Base-by-base conservation (phyloP, 2,113 vertebrate species). In the Anolis carolinensis region DNA sequence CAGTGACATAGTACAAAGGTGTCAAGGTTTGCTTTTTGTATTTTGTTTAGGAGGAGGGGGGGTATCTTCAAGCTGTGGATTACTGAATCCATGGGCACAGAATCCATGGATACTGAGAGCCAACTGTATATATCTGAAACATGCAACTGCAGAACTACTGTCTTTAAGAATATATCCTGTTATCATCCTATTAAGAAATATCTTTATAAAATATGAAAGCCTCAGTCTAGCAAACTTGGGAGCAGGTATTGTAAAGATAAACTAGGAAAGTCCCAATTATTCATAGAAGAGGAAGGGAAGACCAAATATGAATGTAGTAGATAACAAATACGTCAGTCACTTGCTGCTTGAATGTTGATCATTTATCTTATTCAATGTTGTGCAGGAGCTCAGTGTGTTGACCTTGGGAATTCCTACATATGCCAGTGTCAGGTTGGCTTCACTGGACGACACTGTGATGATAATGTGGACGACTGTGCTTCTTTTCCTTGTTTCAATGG, bases 401-500 rank as follows among this genome's bases (percentile, higher is more conserved):
- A 99, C 87, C 96, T 99, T 65, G 98, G 97, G 21, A 98, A 98
- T 86, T 96, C 98, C 4, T 99, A 98, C 87, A 95, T 98, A 86
- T 99, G 99, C 93, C 97, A 97, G 87, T 99, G 99, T 95, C 96
- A 90, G 59, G 97, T 97, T 5, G 98, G 98, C 82, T 99, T 98
- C 94, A 97, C 97, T 0, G 99, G 98, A 86, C 95, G 95, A 27
- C 97, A 97, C 94, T 99, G 99, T 5, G 97, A 97, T 10, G 96
- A 98, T 85, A 98, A 96, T 0, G 91, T 97, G 90, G 97, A 98
- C 0, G 95, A 96, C 91, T 99, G 98, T 3, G 96, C 97, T 81
- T 95, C 95, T 83, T 97, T 97, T 83, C 99, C 99, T 0, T 99
- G 99, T 0, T 95, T 97, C 77, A 97, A 99, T 0, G 98, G 98